Base-by-base conservation (phyloP, 2,113 vertebrate species). In the Leucopternis melanops region DNA sequence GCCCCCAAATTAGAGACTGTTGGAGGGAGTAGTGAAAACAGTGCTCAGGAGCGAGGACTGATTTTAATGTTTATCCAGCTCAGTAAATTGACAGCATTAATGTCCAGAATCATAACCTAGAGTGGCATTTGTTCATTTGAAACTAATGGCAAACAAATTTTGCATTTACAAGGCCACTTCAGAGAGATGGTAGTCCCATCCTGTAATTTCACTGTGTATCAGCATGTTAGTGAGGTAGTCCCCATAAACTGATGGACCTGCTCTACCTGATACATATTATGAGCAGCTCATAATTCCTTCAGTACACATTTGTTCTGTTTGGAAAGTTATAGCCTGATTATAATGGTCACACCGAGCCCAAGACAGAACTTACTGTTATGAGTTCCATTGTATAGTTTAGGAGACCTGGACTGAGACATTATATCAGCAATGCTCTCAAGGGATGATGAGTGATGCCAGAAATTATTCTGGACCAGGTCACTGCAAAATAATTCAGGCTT, bases 371-470 rank as follows among this genome's bases (percentile, higher is more conserved):
- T 91, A 84, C 5, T 81, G 92, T 92, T 86, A 58, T 29, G 47
- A 47, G 47, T 94, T 97, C 97, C 77, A 88, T 73, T 70, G 63
- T 45, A 57, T 26, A 73, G 75, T 95, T 93, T 95, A 89, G 80
- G 77, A 87, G 57, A 73, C 42, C 45, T 75, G 61, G 67, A 77
- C 31, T 17, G 52, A 85, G n/a, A 90, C 63, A 40, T 71, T 83
- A 73, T 83, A 73, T 79, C 55, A 93, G 75, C 95, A 88, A 92
- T 26, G 21, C 69, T 80, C 36, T 79, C n/a, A 74, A 8, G 23
- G 84, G 63, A 72, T 83, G 80, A 84, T 74, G 69, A 94, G n/a
- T 71, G 93, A 94, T 40, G 87, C 88, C 94, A 97, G 87, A 94
- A 97, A 81, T 87, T 93, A 71, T 72, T 93, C 32, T 61, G 61